A percentile compares a stretch with the other conserved stretches of the same genome.
phyloP scores from a whole-genome alignment of 2,888 invertebrate species.

The Gibbula magus region DNA sequence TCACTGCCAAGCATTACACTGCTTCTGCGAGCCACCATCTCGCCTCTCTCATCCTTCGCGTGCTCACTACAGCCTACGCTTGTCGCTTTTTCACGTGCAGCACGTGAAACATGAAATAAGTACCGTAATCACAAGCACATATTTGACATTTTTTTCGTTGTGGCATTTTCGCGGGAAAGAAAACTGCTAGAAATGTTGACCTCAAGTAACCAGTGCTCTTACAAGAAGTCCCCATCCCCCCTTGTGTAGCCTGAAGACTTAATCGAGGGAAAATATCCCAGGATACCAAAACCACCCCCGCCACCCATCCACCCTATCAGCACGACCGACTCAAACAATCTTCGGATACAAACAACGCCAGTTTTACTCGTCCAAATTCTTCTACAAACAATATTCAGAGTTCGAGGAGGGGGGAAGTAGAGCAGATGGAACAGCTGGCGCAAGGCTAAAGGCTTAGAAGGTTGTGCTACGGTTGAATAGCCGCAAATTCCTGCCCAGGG shows the following conservation, averaged over 20 bases:
- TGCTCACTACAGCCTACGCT: not conserved
- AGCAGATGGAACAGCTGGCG: constrained; percentile 27
- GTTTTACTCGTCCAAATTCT: no score
- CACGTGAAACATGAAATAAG: not conserved
- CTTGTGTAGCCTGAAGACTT: not conserved
- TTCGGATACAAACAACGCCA: no score
- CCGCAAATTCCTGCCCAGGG: constrained; percentile 41
- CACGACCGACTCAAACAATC: no score
- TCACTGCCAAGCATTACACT: not conserved
- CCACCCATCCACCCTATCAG: no score
- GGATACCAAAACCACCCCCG: not conserved
- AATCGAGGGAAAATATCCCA: not conserved
- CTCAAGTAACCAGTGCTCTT: constrained; percentile 11
- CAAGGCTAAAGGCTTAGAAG: constrained; percentile 42
- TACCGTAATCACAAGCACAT: not conserved
- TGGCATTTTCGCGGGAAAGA: constrained; percentile 15
- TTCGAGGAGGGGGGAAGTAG: not conserved
- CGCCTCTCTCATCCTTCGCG: not conserved
- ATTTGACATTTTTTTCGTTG: constrained; percentile 13
- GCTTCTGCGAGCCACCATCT: not conserved
- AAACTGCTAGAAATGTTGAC: constrained; percentile 13
- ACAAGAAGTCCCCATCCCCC: not conserved
- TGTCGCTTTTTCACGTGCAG: not conserved
- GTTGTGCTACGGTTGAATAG: constrained; percentile 44
- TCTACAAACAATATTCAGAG: not conserved